These are phyloP conservation scores for Pollenia griseotomentosa DNA, from an alignment of 2,888 invertebrate genomes.

Conservation along the genomic window DNA sequence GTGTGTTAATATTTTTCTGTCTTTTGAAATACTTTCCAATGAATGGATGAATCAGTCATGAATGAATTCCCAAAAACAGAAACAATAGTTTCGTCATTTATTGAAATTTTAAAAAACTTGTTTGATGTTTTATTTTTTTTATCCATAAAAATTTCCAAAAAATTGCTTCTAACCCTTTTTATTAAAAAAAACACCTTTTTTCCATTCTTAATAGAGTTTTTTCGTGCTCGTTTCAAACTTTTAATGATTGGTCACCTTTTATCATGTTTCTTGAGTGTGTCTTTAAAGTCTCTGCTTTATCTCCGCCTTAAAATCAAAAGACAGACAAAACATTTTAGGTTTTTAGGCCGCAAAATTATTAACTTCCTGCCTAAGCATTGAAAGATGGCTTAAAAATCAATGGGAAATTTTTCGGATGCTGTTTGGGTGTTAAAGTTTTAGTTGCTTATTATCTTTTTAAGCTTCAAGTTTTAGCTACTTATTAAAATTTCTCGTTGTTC, in stretches of 20 bases:
- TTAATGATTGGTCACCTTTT: conserved; percentile 22
- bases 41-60: no score
- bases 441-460: conserved; percentile 47
- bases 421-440: conserved; percentile 29
- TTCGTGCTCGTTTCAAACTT: background rate
- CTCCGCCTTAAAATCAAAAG: background rate
- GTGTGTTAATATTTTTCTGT: no score
- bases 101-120: background rate
- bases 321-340: conserved; percentile 27
- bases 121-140: background rate
- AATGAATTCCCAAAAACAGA: no score
- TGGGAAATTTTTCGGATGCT: no score
- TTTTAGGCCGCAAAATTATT: conserved; percentile 56
- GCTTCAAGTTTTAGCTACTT: conserved; percentile 37
- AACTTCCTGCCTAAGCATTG: conserved; percentile 53
- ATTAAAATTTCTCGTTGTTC: background rate
- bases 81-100: conserved; percentile 1
- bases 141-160: background rate
- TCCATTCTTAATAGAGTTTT: background rate
- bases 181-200: background rate
- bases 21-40: no score
- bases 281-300: background rate
- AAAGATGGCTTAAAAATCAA: no score
- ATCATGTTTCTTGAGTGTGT: background rate
- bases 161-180: background rate